These are phyloP conservation scores for Drosophila aldrichi DNA, from an alignment of 2,888 invertebrate species.

Conservation along the genomic window DNA sequence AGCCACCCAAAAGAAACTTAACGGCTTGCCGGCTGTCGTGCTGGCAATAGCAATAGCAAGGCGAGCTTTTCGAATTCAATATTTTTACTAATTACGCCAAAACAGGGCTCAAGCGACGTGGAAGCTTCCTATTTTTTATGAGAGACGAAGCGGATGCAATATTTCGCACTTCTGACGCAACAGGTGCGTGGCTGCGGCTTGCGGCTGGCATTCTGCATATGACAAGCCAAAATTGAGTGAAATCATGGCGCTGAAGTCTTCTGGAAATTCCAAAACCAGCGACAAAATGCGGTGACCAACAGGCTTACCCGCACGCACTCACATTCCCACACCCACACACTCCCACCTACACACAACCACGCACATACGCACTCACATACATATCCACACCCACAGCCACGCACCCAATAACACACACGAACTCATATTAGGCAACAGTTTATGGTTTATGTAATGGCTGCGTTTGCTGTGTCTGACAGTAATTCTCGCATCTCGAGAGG, in stretches of 20 bases:
- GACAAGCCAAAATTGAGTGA: constrained; percentile 68
- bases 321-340: neutral
- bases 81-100: neutral
- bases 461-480: constrained; percentile 57
- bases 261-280: constrained; percentile 32
- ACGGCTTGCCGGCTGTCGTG: neutral
- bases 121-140: neutral
- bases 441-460: constrained; percentile 43
- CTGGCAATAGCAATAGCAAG: neutral
- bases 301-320: constrained; percentile 9
- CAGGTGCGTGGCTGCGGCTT: constrained; percentile 27
- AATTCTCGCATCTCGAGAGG: constrained; percentile 41
- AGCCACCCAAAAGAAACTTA: neutral
- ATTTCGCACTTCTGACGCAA: constrained; percentile 2
- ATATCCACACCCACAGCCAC: constrained; percentile 2
- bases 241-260: constrained; percentile 37
- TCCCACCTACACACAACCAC: neutral
- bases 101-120: neutral
- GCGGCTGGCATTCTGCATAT: constrained; percentile 42
- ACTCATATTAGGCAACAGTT: constrained; percentile 26
- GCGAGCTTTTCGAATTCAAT: neutral
- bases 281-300: constrained; percentile 51
- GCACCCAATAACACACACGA: constrained; percentile 4
- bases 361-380: neutral
- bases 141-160: neutral